Conservation (phyloP, 2,888 invertebrate species). For the Incurvaria masculella region DNA sequence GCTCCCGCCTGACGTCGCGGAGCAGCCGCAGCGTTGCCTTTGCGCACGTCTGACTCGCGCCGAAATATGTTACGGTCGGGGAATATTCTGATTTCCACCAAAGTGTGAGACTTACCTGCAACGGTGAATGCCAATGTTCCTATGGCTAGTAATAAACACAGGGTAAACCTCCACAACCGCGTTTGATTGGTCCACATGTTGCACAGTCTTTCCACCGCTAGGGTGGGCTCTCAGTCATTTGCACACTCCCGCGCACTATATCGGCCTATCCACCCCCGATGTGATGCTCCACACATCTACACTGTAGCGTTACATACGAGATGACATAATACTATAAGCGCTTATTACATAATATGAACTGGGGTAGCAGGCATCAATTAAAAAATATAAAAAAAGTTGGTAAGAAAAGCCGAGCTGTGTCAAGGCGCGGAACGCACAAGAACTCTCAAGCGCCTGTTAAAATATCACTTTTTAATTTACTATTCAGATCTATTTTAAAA, state of each 20-base stretch:
- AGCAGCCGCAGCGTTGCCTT: constrained; percentile 22
- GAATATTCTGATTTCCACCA: not conserved
- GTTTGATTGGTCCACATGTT: constrained; percentile 53
- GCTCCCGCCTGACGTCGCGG: constrained; percentile 45
- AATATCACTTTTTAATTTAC: not conserved
- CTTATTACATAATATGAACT: not conserved
- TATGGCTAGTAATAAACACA: constrained; percentile 46
- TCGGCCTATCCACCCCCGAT: constrained; percentile 39
- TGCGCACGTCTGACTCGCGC: constrained; percentile 14
- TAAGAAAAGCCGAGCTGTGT: no score
- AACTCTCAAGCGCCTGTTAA: not conserved
- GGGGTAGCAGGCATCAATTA: no score
- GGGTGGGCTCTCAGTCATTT: constrained; percentile 51
- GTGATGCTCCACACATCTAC: constrained; percentile 32
- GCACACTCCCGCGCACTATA: constrained; percentile 53
- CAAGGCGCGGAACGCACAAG: not conserved
- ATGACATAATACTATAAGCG: not conserved
- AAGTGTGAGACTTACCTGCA: constrained; percentile 38
- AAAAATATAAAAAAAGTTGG: no score
- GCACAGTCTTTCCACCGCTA: constrained; percentile 38
- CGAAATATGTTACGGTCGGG: not conserved
- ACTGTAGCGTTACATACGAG: constrained; percentile 25
- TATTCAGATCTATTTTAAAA: constrained; percentile 31
- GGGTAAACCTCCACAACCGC: constrained; percentile 50
- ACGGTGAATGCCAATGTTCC: constrained; percentile 36